These are phyloP conservation scores for Gambusia yucatana DNA, from an alignment of 2,797 vertebrate genomes.

Conservation along the genomic window DNA sequence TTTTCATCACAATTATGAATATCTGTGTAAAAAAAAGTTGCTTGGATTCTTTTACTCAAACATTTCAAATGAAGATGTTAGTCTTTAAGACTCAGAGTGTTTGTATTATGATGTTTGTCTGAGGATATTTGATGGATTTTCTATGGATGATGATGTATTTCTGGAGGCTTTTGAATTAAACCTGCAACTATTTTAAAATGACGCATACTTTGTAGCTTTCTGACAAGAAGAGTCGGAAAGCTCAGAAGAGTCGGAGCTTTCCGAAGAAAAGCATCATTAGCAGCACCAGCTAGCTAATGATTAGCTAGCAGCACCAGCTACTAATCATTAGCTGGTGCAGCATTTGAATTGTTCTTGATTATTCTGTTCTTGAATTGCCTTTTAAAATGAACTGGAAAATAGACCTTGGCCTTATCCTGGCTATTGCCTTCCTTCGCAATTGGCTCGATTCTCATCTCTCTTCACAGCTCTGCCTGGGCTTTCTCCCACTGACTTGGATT, in stretches of 20 bases:
- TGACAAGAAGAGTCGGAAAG: neutral
- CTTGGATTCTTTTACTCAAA: conserved; percentile 34
- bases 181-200: conserved; percentile 8
- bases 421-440: no score
- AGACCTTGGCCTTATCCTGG: neutral
- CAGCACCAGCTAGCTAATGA: no score
- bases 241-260: no score
- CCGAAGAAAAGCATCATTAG: no score
- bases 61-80: conserved; percentile 44
- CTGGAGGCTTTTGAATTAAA: conserved; percentile 48
- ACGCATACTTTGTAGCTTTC: conserved; percentile 20
- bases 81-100: conserved; percentile 25
- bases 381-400: neutral
- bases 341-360: neutral
- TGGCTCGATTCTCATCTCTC: no score
- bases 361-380: neutral
- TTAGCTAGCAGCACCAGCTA: no score
- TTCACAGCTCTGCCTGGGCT: no score
- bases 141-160: conserved; percentile 21
- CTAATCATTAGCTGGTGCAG: no score
- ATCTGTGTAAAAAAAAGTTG: conserved; percentile 24
- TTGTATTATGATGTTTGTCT: conserved; percentile 19
- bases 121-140: conserved; percentile 27
- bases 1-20: conserved; percentile 39
- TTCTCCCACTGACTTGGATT: no score